These are phyloP conservation scores for Teleogryllus occipitalis DNA, from an alignment of 1,140 invertebrate species.

Conservation along the genomic window DNA sequence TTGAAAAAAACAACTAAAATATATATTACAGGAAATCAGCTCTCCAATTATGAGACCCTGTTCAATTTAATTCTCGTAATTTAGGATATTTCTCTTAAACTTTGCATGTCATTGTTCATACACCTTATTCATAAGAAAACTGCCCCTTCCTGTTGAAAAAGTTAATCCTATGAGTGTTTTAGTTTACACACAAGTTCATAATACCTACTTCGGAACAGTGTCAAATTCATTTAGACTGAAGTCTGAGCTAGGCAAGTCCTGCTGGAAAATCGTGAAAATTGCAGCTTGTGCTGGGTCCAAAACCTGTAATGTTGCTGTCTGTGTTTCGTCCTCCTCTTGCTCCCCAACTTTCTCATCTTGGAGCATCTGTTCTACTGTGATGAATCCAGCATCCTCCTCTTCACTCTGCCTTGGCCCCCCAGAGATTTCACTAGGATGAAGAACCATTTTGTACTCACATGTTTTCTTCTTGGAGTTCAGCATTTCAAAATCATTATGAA, in stretches of 20 bases:
- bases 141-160: too few relatives aligned
- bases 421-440: slow-evolving; percentile 20
- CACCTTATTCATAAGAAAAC: too few relatives aligned
- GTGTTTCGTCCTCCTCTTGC: neutral
- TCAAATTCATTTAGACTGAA: too few relatives aligned
- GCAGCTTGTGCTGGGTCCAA: neutral
- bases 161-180: too few relatives aligned
- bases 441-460: slow-evolving; percentile 24
- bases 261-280: neutral
- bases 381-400: neutral
- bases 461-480: slow-evolving; percentile 7
- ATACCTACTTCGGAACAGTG: too few relatives aligned
- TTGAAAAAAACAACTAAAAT: too few relatives aligned
- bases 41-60: too few relatives aligned
- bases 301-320: neutral
- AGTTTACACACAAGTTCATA: too few relatives aligned
- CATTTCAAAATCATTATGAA: slow-evolving; percentile 21
- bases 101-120: too few relatives aligned
- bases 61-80: too few relatives aligned
- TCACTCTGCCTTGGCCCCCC: neutral
- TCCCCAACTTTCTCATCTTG: neutral
- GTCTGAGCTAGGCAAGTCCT: neutral
- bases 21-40: too few relatives aligned
- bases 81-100: too few relatives aligned
- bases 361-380: neutral